Evolutionary conservation across 2,888 invertebrate species (phyloP).

Genomic region (Abscondita cerata): DNA sequence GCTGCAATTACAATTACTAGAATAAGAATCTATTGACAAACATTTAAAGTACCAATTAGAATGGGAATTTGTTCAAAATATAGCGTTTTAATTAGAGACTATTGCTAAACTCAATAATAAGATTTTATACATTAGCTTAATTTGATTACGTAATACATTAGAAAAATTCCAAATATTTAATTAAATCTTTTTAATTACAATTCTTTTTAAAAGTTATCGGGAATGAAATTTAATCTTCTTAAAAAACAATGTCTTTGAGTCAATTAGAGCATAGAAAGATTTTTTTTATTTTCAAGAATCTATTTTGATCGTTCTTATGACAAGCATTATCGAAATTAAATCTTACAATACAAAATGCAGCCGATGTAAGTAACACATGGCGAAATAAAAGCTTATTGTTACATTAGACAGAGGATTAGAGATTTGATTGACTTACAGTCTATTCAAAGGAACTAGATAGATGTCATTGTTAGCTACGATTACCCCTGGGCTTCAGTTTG

Average conservation of each 20-base stretch:
- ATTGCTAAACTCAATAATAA: slow-evolving; percentile 14
- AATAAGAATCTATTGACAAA: slow-evolving; percentile 1
- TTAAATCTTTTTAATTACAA: no score
- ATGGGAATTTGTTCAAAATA: slow-evolving; percentile 18
- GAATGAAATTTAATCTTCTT: no score
- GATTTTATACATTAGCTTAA: slow-evolving; percentile 1
- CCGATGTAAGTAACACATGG: slow-evolving; percentile 24
- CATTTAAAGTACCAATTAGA: slow-evolving; percentile 22
- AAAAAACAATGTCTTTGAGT: no score
- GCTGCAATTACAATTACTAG: no score
- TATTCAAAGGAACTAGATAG: slow-evolving; percentile 44
- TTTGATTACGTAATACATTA: neutral
- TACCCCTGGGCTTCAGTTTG: slow-evolving; percentile 57
- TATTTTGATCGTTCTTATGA: no score
- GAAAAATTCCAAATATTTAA: no score
- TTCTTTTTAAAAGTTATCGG: no score
- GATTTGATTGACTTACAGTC: slow-evolving; percentile 29
- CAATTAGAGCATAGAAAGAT: no score
- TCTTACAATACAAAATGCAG: slow-evolving; percentile 25
- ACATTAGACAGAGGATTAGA: slow-evolving; percentile 21
- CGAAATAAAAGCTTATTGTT: slow-evolving; percentile 19
- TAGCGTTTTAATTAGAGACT: slow-evolving; percentile 19
- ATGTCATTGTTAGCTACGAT: slow-evolving; percentile 54
- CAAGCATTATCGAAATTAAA: slow-evolving; percentile 34
- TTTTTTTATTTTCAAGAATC: no score